These are phyloP conservation scores for Menura novaehollandiae DNA, from an alignment of 2,113 vertebrate species.

Conservation along the genomic window DNA sequence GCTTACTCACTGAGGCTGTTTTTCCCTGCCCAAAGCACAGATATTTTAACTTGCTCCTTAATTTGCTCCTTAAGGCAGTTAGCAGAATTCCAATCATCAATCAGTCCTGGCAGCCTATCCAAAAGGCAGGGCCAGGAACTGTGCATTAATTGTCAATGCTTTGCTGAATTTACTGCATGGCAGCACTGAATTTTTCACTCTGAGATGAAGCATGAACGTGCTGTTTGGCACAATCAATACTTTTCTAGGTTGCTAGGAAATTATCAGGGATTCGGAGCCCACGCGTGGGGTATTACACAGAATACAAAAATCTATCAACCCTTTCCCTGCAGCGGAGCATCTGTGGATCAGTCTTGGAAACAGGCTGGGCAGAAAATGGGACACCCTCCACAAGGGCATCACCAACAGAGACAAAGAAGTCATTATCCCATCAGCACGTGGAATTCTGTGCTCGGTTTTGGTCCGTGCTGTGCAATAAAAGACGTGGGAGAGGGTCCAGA, in stretches of 20 bases:
- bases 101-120: not conserved
- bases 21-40: not conserved
- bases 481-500: not conserved
- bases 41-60: not conserved
- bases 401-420: not conserved
- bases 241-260: not conserved
- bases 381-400: not conserved
- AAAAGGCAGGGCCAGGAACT: not conserved
- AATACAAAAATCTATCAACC: fast-evolving
- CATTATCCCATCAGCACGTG: not conserved
- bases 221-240: not conserved
- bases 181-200: constrained; percentile 1
- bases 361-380: not conserved
- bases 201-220: not conserved
- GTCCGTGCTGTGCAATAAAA: not conserved
- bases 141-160: not conserved
- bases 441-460: not conserved
- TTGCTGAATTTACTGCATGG: constrained; percentile 27
- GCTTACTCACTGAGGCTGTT: not conserved
- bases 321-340: not conserved
- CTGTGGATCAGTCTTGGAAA: not conserved
- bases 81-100: constrained; percentile 8
- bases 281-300: not conserved
- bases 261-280: not conserved
- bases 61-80: constrained; percentile 33